Conservation (phyloP, 2,113 vertebrate genomes). For the Tachycineta bicolor region DNA sequence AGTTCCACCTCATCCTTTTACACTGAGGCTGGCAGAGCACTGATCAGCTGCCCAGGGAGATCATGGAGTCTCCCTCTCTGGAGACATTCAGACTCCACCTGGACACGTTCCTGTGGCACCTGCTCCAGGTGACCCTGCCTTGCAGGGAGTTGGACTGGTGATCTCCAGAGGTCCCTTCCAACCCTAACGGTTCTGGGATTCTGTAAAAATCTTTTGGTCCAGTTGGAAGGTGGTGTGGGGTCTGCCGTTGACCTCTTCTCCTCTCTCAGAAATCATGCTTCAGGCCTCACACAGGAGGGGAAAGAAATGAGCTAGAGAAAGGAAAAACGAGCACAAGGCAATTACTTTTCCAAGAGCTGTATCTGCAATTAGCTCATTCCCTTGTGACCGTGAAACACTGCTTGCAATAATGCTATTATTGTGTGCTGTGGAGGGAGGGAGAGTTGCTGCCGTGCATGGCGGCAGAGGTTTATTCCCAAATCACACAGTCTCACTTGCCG, state of each 20-base stretch:
- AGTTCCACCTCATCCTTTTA: not conserved
- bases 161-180: not conserved
- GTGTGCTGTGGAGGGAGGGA: not conserved
- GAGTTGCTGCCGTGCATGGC: rapidly evolving
- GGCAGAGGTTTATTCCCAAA: not conserved
- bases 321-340: not conserved
- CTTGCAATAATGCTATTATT: not conserved
- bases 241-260: rapidly evolving
- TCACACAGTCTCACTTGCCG: rapidly evolving
- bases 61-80: too few relatives aligned
- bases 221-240: not conserved
- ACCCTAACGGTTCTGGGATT: rapidly evolving
- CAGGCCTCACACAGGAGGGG: not conserved
- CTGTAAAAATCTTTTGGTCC: not conserved
- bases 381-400: not conserved
- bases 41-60: not conserved
- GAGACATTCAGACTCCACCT: too few relatives aligned
- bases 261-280: not conserved
- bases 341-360: not conserved
- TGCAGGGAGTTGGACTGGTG: not conserved
- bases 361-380: not conserved
- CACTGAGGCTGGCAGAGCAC: not conserved
- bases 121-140: not conserved
- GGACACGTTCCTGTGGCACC: not conserved
- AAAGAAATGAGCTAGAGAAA: not conserved